Evolutionary conservation across 64 coral and sea anemone genomes (phyloP).

Genomic region (Montipora cactus): DNA sequence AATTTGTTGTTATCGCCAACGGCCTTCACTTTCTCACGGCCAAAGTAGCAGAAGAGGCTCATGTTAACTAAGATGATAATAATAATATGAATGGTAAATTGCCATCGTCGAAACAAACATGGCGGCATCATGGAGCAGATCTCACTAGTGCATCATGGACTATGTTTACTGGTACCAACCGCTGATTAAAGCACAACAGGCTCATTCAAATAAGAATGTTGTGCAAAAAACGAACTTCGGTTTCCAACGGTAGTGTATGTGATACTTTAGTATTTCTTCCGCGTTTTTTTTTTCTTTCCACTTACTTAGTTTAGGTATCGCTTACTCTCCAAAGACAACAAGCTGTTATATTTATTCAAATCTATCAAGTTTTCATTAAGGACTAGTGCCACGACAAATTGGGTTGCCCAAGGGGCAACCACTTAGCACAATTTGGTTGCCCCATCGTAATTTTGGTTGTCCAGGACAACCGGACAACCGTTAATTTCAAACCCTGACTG

Average conservation of each 20-base stretch:
- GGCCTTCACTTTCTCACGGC: neutral
- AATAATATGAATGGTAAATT: neutral
- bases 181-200: slow-evolving; percentile 31
- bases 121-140: slow-evolving; percentile 17
- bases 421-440: slow-evolving; percentile 12
- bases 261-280: slow-evolving; percentile 22
- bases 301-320: slow-evolving; percentile 22
- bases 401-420: neutral
- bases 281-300: slow-evolving; percentile 15
- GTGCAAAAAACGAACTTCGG: slow-evolving; percentile 12
- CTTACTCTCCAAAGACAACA: slow-evolving; percentile 21
- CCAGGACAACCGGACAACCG: slow-evolving; percentile 6
- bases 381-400: slow-evolving; percentile 14
- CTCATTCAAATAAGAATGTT: slow-evolving; percentile 20
- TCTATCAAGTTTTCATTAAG: slow-evolving; percentile 23
- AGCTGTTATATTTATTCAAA: slow-evolving; percentile 20
- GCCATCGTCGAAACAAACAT: slow-evolving; percentile 5
- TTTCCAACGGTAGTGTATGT: slow-evolving; percentile 14
- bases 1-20: neutral
- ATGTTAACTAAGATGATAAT: slow-evolving; percentile 15
- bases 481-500: neutral
- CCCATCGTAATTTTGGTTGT: slow-evolving; percentile 17
- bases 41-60: slow-evolving; percentile 2
- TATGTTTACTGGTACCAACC: slow-evolving; percentile 36
- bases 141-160: slow-evolving; percentile 28